Evolutionary conservation across 1,140 invertebrate species (phyloP), one percentile per base, ranked within the genome.

Genomic region (Euura saliciscinereae): DNA sequence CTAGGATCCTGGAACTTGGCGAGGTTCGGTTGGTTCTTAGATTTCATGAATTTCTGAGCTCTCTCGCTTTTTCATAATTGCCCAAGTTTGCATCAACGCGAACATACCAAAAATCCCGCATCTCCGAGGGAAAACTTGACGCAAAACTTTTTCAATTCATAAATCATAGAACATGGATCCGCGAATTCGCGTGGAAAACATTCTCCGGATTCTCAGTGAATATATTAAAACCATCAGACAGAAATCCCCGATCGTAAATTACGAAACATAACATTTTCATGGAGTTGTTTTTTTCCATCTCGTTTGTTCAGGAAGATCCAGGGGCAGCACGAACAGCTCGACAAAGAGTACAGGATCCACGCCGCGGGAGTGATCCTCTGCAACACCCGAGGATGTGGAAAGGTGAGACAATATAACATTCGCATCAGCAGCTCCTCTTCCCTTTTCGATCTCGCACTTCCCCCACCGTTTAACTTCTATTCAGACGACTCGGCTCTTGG

Each of bases 301-400:
- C 74, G 75, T 73, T 87, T 89, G 2, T n/a, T 10, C 85, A 94
- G 93, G 73, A 91, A 92, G 81, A 93, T 94, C 78, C 92, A 93
- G 84, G 89, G 90, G 43, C 92, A 93, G 79, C 91, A 93, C 80
- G 90, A 93, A 75, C 92, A 93, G 74, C 86, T 93, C 79, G 92
- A 93, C 79, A 90, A 92, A 76, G 92, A 93, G 78, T 93, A 93
- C 78, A 87, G 90, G 70, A 89, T 91, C 75, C 91, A 92, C 76
- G 92, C 92, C 68, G 88, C 93, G 66, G 92, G 92, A 69, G 91
- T 91, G 71, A 86, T 94, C 11, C 85, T 91, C 44, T 91, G 89
- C 74, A 92, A 92, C 80, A 90, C 90, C 4, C 86, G 91, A 70
- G 91, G 90, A 59, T 91, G 89, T 66, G 91, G 91, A 76, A 93